A percentile compares a stretch with the other conserved stretches of the same genome.
phyloP scores from a whole-genome alignment of 2,113 vertebrate genomes.

The pig (Sus scrofa) region DNA sequence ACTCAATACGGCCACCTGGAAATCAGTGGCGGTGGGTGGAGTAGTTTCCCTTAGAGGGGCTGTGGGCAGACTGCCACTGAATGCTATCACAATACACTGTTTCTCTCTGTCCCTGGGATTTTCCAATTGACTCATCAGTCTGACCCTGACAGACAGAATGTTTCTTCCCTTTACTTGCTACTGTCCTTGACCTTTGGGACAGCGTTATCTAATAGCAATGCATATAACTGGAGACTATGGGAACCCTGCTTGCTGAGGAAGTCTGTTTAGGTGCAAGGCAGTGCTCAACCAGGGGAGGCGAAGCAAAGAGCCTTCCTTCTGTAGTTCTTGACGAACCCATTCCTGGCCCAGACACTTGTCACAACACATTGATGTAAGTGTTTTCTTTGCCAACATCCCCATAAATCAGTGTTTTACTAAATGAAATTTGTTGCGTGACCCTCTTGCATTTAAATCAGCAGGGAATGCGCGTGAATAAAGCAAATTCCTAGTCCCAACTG shows the following conservation, averaged over 20 bases:
- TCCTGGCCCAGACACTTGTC: not conserved
- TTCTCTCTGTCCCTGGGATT: conserved; percentile 38
- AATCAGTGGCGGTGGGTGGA: not conserved
- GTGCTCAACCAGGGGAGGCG: not conserved
- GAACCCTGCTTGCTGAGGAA: not conserved
- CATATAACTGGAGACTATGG: not conserved
- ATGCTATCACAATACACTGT: not conserved
- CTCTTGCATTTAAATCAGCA: not conserved
- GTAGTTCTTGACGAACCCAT: not conserved
- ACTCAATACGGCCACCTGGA: not conserved
- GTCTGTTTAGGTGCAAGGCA: not conserved
- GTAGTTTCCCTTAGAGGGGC: not conserved
- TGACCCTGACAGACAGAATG: not conserved
- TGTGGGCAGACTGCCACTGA: not conserved
- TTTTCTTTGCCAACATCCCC: not conserved
- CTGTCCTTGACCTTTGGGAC: not conserved
- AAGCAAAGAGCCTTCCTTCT: not conserved
- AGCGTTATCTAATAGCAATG: not conserved
- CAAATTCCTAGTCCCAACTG: not conserved
- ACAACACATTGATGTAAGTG: not conserved
- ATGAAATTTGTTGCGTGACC: not conserved
- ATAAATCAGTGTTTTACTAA: conserved; percentile 35
- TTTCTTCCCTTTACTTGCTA: conserved; percentile 36
- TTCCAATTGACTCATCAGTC: conserved; percentile 48
- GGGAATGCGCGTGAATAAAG: not conserved